Base-by-base conservation (phyloP, 2,888 invertebrate species). In the Sepiola atlantica region DNA sequence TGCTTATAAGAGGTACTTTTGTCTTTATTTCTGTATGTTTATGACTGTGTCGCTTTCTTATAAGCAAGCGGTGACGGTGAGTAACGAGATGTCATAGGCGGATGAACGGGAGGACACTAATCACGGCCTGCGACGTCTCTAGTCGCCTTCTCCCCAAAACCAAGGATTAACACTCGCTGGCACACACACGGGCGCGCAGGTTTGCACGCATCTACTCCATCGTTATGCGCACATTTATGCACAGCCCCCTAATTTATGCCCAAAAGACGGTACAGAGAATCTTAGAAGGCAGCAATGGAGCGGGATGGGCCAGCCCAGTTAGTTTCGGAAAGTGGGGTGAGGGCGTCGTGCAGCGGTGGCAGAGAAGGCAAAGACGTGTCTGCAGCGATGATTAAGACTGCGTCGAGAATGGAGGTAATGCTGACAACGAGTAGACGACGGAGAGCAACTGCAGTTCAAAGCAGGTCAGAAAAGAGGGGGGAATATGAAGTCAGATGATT, bases 401-500 rank as follows among this genome's bases (percentile, higher is more conserved):
- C 32, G 77, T n/a, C 16, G 77, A 77, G 77, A 77, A 32, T 77
- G 32, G n/a, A 77, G 32, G 77, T 32, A n/a, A 32, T 77, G 77
- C n/a, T 77, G 77, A 77, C 77, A 77, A 77, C 77, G n/a, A 32
- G 77, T 18, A 77, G 77, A 77, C 32, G n/a, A 77, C 32, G n/a
- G n/a, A 77, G n/a, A n/a, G 77, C 32, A n/a, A 20, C n/a, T 32
- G 77, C 14, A 77, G 77, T 77, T 77, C 77, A 77, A 77, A 77
- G 77, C 14, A 77, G 77, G 77, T 77, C 77, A 77, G n/a, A 77
- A 77, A 77, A 77, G 45, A 45, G 32, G 77, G n/a, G 77, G 32
- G 32, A 77, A 77, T 77, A 77, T 77, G 77, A 77, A 77, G 77
- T 77, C 77, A 77, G n/a, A 77, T 77, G 77, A 77, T 77, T 77